Base-by-base conservation (phyloP, 2,113 vertebrate genomes). In the Butorides virescens region DNA sequence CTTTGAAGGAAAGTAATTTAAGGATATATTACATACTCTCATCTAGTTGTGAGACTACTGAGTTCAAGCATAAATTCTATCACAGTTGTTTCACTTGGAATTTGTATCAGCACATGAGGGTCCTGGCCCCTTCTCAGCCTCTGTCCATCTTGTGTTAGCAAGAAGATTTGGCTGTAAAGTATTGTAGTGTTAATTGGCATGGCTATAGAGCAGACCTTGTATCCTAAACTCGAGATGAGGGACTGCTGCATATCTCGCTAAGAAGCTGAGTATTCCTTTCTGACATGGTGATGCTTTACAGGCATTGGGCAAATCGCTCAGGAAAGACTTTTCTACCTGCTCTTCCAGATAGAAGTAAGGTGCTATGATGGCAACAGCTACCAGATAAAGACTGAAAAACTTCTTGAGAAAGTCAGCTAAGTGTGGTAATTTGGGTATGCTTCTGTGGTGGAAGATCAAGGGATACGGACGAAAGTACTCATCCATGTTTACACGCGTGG, bases 241-340 rank as follows among this genome's bases (percentile, higher is more conserved):
- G 52, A 63, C 59, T 72, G 52, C 37, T 74, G 26, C 42, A 18
- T 49, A 27, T 39, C 27, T 77, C 39, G 27, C 14, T 56, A n/a
- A 71, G 70, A 58, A 76, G 13, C 21, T 82, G 61, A 42, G 46
- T 77, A 95, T 97, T 93, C n/a, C 42, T 76, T 63, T 81, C 53
- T 87, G 23, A 49, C 8, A 6, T 16, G 18, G 32, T 53, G 56
- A 34, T 88, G 11, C 36, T 53, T 12, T 79, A 39, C 19, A 78
- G 44, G 30, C 13, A 8, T 34, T 86, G 88, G 50, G 77, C 77
- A 83, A 97, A 94, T 94, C 68, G 86, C 90, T 86, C 36, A 93
- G 91, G 39, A 62, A 90, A 49, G 61, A 30, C 37, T 67, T 92
- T 88, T 91, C 61, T 95, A 52, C 71, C 90, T 96, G 59, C 32